A percentile compares a stretch with the other conserved stretches of the same genome.
Evolutionary conservation across 2,888 invertebrate genomes (phyloP).

Genomic region (Lasioglossum malachurum): DNA sequence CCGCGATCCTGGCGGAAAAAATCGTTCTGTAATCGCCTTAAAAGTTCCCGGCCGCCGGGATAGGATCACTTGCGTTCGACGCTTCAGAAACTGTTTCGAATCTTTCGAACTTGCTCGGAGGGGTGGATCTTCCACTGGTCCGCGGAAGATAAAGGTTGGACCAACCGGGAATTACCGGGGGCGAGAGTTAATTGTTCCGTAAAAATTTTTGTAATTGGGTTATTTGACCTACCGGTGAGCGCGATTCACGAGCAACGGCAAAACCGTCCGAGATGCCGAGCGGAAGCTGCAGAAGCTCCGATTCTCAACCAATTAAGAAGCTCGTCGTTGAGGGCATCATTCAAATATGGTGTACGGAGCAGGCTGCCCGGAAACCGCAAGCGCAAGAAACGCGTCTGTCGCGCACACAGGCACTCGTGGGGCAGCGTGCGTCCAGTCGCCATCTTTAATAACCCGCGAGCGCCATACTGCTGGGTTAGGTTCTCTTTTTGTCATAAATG

Average conservation of each 20-base stretch:
- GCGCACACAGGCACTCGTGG: conserved; percentile 21
- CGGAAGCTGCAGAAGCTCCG: not conserved
- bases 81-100: not conserved
- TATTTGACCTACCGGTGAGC: not conserved
- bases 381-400: conserved; percentile 63
- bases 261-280: not conserved
- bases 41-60: not conserved
- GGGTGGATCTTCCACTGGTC: not conserved
- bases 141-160: not conserved
- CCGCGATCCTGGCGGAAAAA: not conserved
- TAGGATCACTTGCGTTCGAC: not conserved
- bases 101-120: not conserved
- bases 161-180: not conserved
- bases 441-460: conserved; percentile 82
- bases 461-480: conserved; percentile 78
- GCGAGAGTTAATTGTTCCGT: not conserved
- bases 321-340: conserved; percentile 59
- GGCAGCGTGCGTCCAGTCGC: conserved; percentile 64
- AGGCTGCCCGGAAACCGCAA: conserved; percentile 33
- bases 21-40: not conserved
- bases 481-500: conserved; percentile 81
- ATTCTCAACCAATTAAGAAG: not conserved
- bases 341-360: conserved; percentile 75
- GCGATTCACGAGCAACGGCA: not conserved
- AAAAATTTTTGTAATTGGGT: not conserved